Conservation (phyloP, 2,888 invertebrate genomes). For the Watsonalla cultraria region DNA sequence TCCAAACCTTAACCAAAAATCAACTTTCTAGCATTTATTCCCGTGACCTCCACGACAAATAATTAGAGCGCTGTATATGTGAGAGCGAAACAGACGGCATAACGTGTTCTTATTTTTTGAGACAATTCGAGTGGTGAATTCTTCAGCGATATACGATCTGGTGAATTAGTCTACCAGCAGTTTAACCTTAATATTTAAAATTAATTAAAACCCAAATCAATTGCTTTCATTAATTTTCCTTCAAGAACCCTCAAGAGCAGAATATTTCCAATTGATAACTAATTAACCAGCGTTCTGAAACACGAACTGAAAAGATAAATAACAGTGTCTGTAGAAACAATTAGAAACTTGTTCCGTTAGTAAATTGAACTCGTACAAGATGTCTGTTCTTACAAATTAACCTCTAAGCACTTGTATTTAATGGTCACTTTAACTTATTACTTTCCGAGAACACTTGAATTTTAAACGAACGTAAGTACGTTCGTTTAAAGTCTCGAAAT, state of each 20-base stretch:
- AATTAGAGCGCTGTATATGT: too few species aligned
- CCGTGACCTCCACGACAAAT: too few species aligned
- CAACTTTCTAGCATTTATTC: too few species aligned
- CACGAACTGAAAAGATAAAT: slow-evolving; percentile 20
- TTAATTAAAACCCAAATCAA: too few species aligned
- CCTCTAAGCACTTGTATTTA: slow-evolving; percentile 5
- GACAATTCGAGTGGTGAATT: too few species aligned
- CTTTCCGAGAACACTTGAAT: neutral
- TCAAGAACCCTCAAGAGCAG: neutral
- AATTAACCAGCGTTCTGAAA: neutral
- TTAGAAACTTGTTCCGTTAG: slow-evolving; percentile 51
- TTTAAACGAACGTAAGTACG: neutral
- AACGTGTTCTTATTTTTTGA: too few species aligned
- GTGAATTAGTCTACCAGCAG: too few species aligned
- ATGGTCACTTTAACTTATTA: neutral
- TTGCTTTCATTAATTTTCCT: neutral
- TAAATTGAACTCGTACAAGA: slow-evolving; percentile 31
- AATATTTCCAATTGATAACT: neutral
- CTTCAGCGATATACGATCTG: too few species aligned
- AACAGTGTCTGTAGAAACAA: slow-evolving; percentile 34
- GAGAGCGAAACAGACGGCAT: too few species aligned
- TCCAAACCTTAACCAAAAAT: too few species aligned
- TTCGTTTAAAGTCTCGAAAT: too few species aligned
- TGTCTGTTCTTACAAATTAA: slow-evolving; percentile 36
- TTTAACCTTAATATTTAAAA: too few species aligned